These are phyloP conservation scores for Cremastinae sp. DNA, from an alignment of 2,888 invertebrate genomes.

Conservation along the genomic window DNA sequence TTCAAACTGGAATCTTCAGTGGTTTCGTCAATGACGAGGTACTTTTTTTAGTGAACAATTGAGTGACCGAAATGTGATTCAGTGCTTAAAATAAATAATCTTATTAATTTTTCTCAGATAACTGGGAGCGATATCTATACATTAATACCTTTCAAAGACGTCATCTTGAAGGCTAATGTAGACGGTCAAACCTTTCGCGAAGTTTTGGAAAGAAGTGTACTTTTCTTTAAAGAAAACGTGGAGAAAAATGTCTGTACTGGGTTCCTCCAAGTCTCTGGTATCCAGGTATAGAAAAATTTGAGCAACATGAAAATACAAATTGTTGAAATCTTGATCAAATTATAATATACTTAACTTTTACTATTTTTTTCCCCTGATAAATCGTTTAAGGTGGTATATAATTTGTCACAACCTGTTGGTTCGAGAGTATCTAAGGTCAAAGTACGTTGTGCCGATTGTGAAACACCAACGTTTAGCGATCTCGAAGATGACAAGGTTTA, in stretches of 20 bases:
- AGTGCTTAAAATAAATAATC: too few relatives aligned
- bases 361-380: neutral
- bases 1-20: too few relatives aligned
- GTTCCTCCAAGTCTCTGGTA: conserved; percentile 92
- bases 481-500: conserved; percentile 83
- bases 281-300: conserved; percentile 78
- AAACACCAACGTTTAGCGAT: conserved; percentile 83
- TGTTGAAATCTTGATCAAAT: too few relatives aligned
- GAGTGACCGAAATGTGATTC: too few relatives aligned
- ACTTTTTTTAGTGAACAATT: too few relatives aligned
- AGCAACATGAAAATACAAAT: neutral
- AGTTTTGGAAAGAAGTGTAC: conserved; percentile 87
- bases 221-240: conserved; percentile 76
- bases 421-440: conserved; percentile 85
- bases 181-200: conserved; percentile 85
- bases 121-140: conserved; percentile 88
- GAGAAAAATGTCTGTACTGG: conserved; percentile 84
- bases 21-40: neutral
- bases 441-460: conserved; percentile 87
- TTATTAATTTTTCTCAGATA: conserved; percentile 79
- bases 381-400: conserved; percentile 83
- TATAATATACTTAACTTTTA: too few relatives aligned
- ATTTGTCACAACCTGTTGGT: conserved; percentile 84
- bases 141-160: conserved; percentile 89
- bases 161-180: conserved; percentile 85